Evolutionary conservation across 2,888 invertebrate genomes (phyloP).

Genomic region (Philereme transversata): DNA sequence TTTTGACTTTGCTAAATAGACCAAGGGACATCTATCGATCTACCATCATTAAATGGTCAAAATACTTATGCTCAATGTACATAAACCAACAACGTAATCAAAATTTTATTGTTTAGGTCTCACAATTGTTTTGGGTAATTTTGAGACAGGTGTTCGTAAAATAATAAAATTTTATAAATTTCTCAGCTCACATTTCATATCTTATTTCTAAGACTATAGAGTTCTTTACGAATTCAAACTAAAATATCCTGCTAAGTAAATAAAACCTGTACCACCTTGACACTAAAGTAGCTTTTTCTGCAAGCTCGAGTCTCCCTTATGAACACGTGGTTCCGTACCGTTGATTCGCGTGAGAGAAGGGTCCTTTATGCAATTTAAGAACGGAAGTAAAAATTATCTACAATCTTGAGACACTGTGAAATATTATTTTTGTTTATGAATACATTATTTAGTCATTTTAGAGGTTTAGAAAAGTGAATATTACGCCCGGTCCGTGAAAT

Average conservation of each 20-base stretch:
- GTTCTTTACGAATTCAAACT: not conserved
- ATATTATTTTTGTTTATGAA: slow-evolving; percentile 7
- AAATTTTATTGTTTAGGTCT: not conserved
- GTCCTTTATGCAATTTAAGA: slow-evolving; percentile 41
- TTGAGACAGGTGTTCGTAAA: slow-evolving; percentile 9
- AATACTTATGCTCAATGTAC: too few relatives aligned
- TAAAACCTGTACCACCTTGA: too few relatives aligned
- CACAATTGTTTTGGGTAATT: not conserved
- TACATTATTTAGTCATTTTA: slow-evolving; percentile 1
- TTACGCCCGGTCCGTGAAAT: too few relatives aligned
- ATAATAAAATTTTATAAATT: not conserved
- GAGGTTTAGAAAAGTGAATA: too few relatives aligned
- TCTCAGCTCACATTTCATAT: not conserved
- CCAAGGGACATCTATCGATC: too few relatives aligned
- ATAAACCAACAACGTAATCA: not conserved
- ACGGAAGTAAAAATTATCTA: slow-evolving; percentile 51
- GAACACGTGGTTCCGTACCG: slow-evolving; percentile 52
- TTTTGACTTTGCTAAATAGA: too few relatives aligned
- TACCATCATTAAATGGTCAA: too few relatives aligned
- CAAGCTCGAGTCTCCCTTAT: slow-evolving; percentile 21
- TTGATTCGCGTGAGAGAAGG: slow-evolving; percentile 56
- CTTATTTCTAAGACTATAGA: not conserved
- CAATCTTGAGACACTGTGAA: slow-evolving; percentile 29
- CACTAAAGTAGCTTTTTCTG: slow-evolving; percentile 1
- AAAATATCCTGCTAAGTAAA: not conserved